Evolutionary conservation across 2,888 invertebrate genomes (phyloP), one percentile per base, ranked within the genome.

Genomic region (Drosophila vallismaia): DNA sequence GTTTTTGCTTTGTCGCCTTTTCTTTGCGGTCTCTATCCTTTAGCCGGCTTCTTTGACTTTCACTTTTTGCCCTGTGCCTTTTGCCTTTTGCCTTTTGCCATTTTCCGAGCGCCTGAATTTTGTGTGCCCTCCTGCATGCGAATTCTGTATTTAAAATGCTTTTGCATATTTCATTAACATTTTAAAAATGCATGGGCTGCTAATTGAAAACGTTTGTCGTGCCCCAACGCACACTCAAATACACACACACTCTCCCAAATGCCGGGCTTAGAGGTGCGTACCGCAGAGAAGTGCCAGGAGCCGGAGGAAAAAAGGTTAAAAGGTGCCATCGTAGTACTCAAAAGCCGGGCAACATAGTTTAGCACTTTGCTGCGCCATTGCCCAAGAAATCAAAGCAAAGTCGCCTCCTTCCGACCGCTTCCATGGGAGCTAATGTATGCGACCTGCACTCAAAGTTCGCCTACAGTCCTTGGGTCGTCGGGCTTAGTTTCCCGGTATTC

Each of bases 151-250:
- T 86, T 83, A 88, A 83, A 84, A 88, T 76, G 60, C 75, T 70
- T 77, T 75, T 86, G 82, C 77, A 88, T 87, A 86, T 84, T 88
- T 87, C 84, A 88, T 79, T 77, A 87, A 87, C 50, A 70, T 66
- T 66, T 89, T 80, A 86, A 88, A 88, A 89, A 90, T 90, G 84
- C 89, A 90, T 86, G 90, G 88, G 79, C 78, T 89, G 82, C 84
- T 90, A 90, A 90, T 90, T 90, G 90, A 90, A 90, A 89, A 90
- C 86, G 85, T 90, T 90, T 90, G 90, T 90, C 89, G 89, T 73
- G 71, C 74, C 51, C 55, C 40, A 60, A 60, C 71, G 69, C 74
- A 75, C 73, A 69, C 59, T 68, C 63, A 44, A 19, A 19, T n/a
- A 50, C 72, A 74, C 73, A 69, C 60, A 71, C 63, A 42, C 19